These are phyloP conservation scores for Seira ritae DNA, from an alignment of 2,888 invertebrate genomes.

Conservation along the genomic window DNA sequence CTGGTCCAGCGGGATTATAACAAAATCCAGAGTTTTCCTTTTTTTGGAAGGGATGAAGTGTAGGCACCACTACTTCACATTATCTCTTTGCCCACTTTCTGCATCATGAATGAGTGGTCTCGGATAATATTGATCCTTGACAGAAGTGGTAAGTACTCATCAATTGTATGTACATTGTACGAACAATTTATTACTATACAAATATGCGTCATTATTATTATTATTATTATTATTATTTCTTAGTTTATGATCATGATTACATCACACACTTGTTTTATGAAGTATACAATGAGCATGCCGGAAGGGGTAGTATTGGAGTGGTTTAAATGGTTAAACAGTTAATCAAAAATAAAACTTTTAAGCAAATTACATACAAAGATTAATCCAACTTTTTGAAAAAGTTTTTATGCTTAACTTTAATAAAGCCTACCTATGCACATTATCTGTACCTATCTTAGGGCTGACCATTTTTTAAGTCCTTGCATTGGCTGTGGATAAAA, in stretches of 20 bases:
- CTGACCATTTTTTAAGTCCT: not conserved
- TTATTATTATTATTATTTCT: not conserved
- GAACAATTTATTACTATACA: too few species aligned
- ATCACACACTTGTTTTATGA: slow-evolving; percentile 45
- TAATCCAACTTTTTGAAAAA: not conserved
- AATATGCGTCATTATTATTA: not conserved
- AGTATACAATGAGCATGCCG: slow-evolving; percentile 54
- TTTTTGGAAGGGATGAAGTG: not conserved
- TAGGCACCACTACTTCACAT: slow-evolving; percentile 14
- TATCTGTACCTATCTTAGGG: too few species aligned
- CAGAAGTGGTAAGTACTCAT: not conserved
- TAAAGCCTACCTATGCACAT: not conserved
- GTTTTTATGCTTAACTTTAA: not conserved
- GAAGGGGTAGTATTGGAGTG: slow-evolving; percentile 6
- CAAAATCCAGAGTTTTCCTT: not conserved
- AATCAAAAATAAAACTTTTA: slow-evolving; percentile 11
- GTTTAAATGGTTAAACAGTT: slow-evolving; percentile 1
- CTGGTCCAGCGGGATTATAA: not conserved
- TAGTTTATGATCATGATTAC: slow-evolving; percentile 16
- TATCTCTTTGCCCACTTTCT: not conserved
- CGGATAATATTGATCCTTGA: not conserved
- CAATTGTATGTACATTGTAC: too few species aligned
- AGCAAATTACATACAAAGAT: too few species aligned
- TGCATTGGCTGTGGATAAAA: not conserved
- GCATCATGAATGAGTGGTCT: not conserved